Evolutionary conservation across 2,888 invertebrate species (phyloP), one percentile per base, ranked within the genome.

Genomic region (Trissolcus brochymenae): DNA sequence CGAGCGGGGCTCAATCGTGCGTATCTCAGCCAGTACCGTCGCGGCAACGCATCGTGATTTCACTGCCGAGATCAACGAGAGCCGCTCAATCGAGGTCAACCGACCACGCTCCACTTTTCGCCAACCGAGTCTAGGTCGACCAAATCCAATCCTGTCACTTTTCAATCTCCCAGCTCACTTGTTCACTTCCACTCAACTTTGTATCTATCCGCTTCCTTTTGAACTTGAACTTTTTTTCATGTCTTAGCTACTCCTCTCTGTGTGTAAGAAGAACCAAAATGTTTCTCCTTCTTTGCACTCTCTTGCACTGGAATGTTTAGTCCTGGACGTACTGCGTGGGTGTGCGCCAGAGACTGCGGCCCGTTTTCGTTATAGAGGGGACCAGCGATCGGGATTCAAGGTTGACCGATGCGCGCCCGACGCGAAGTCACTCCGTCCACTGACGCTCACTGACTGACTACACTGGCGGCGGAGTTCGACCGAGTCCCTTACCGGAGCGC

Each of bases 361-460:
- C 35, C 35, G 35, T 35, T 35, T n/a, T 14, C 2, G 14, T 46
- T 46, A 7, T n/a, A 14, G 9, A 1, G 11, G 46, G 46, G 16
- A 14, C 14, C 19, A 21, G 51, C 19, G 11, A 43, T 41, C 43
- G 21, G 43, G 41, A 43, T 21, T 71, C 62, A 62, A 71, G 64
- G 53, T 17, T 57, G 59, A 21, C 11, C 49, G 17, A 25, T 14
- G 40, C 41, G 25, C 46, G 29, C 51, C 35, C 54, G 62, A 6
- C 55, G 50, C 77, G 60, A 55, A 46, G 55, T 73, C 75, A 41
- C 76, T 77, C 62, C 83, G 78, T 80, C 50, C 43, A 50, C 73
- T 82, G 84, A 84, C 86, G 84, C 83, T 82, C 79, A 84, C 84
- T 83, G 80, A 87, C 87, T 87, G 85, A 86, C 79, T 43, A 55